phyloP scores from a whole-genome alignment of 2,888 invertebrate species.

The Isotomurus palustris region DNA sequence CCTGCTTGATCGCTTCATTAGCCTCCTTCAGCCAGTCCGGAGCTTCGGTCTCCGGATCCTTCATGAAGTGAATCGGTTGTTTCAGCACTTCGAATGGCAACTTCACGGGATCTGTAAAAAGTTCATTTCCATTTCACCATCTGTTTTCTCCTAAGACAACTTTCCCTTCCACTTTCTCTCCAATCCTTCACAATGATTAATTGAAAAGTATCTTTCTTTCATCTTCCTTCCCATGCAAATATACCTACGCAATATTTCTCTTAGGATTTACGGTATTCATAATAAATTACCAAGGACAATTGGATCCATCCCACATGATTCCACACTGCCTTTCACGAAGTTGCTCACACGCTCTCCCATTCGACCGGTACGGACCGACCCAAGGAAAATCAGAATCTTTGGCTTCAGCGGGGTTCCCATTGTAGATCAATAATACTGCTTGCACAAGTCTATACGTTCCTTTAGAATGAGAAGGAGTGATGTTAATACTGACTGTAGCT shows the following conservation, averaged over 20 bases:
- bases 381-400: constrained; percentile 46
- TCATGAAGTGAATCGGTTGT: constrained; percentile 48
- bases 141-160: neutral
- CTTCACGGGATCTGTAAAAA: constrained; percentile 50
- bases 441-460: no score
- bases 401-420: neutral
- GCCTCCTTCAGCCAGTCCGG: constrained; percentile 48
- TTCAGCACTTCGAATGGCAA: constrained; percentile 48
- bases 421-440: no score
- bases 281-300: constrained; percentile 49
- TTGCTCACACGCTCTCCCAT: constrained; percentile 47
- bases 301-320: constrained; percentile 45
- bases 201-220: no score
- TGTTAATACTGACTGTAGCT: no score
- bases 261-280: no score
- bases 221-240: neutral
- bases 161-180: neutral
- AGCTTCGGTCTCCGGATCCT: constrained; percentile 42
- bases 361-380: constrained; percentile 48
- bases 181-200: no score
- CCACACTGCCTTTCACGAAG: constrained; percentile 46
- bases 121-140: no score
- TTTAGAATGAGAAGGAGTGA: no score
- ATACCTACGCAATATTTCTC: neutral
- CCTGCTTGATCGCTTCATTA: constrained; percentile 47